Evolutionary conservation across 2,113 vertebrate genomes (phyloP).

Genomic region (Micronisus gabar): DNA sequence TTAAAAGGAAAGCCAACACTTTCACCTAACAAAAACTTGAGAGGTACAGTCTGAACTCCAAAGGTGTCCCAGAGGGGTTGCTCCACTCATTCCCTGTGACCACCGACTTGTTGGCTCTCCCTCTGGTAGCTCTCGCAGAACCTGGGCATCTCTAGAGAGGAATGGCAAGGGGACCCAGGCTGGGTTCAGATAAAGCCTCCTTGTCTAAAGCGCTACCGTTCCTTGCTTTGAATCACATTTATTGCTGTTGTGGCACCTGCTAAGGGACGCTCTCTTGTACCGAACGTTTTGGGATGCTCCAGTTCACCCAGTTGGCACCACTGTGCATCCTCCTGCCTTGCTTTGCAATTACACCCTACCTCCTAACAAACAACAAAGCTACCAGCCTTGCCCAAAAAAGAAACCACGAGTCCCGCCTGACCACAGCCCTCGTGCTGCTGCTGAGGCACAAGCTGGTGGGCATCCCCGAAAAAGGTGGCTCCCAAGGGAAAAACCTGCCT

Average conservation of each 20-base stretch:
- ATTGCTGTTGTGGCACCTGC: not conserved
- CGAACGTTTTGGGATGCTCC: not conserved
- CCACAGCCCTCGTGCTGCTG: not conserved
- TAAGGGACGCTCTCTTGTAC: not conserved
- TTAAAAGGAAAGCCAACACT: not conserved
- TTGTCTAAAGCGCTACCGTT: rapidly evolving
- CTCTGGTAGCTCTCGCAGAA: not conserved
- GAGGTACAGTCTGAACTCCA: not conserved
- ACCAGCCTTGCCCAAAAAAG: not conserved
- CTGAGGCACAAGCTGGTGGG: not conserved
- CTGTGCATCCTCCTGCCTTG: rapidly evolving
- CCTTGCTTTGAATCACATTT: not conserved
- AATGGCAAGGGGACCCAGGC: not conserved
- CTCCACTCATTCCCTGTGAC: not conserved
- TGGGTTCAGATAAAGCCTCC: not conserved
- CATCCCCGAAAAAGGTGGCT: not conserved
- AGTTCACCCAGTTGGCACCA: not conserved
- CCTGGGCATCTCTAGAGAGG: rapidly evolving
- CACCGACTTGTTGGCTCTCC: rapidly evolving
- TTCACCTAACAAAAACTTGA: not conserved
- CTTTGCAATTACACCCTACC: not conserved
- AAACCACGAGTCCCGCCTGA: not conserved
- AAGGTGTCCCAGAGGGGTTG: not conserved
- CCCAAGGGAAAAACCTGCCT: not conserved
- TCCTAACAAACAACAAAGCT: not conserved